Conservation (phyloP, 2,113 vertebrate genomes). For the Corythornis cristatus region DNA sequence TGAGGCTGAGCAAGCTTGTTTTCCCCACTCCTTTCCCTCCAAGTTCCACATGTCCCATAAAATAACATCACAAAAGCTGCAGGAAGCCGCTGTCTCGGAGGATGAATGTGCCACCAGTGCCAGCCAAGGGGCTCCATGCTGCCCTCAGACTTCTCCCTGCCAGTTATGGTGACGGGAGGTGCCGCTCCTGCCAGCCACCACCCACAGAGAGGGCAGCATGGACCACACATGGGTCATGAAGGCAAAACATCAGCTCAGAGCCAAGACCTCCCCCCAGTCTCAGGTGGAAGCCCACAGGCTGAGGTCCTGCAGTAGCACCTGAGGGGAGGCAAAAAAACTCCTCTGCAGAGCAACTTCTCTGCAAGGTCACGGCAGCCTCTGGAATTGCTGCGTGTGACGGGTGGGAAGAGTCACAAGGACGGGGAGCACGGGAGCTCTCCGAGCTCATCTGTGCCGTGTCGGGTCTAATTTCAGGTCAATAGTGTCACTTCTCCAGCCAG, state of each 20-base stretch:
- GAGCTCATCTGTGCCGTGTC: not conserved
- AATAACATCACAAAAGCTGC: not conserved
- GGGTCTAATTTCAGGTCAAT: not conserved
- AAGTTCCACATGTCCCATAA: not conserved
- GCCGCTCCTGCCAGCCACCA: not conserved
- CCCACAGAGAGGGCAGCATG: not conserved
- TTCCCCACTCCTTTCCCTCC: not conserved
- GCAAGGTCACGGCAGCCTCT: not conserved
- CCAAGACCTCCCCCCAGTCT: not conserved
- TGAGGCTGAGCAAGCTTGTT: not conserved
- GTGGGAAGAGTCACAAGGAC: not conserved
- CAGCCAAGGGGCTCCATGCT: not conserved
- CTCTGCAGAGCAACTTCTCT: not conserved
- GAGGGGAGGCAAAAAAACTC: not conserved
- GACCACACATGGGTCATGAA: fast-evolving
- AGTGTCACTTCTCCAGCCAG: not conserved
- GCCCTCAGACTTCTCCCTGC: not conserved
- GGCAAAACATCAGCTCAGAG: not conserved
- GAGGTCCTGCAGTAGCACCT: not conserved
- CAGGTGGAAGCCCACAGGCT: fast-evolving
- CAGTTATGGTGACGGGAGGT: fast-evolving
- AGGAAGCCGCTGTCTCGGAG: not conserved
- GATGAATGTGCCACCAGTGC: not conserved
- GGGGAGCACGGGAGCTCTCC: not conserved
- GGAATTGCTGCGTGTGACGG: not conserved